A percentile compares a stretch with the other conserved stretches of the same genome.
phyloP scores from a whole-genome alignment of 2,113 vertebrate species.

The Eulacestoma nigropectus region DNA sequence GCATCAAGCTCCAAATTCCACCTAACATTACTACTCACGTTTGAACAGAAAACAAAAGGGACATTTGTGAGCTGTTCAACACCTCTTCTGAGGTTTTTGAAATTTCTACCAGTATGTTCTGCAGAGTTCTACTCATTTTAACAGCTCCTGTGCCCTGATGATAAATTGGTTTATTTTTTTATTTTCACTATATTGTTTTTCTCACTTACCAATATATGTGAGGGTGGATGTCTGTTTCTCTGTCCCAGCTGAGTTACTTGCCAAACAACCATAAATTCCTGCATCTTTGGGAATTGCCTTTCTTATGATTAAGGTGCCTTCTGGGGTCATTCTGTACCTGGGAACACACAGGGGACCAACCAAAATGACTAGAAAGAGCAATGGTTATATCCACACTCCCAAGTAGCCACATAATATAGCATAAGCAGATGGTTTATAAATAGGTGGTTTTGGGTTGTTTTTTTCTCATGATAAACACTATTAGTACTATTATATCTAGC shows the following conservation, averaged over 20 bases:
- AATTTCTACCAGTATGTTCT: neutral
- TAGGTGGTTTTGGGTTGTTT: rapidly evolving
- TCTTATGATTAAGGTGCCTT: slow-evolving; percentile 85
- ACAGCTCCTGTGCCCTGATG: neutral
- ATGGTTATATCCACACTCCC: neutral
- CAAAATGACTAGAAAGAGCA: neutral
- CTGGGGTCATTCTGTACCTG: slow-evolving; percentile 83
- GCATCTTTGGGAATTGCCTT: slow-evolving; percentile 78
- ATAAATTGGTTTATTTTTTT: neutral
- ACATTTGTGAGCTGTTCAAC: neutral
- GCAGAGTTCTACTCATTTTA: neutral
- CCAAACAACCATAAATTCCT: slow-evolving; percentile 88
- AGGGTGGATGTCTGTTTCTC: slow-evolving; percentile 79
- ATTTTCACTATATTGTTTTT: neutral
- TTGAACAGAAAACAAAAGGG: neutral
- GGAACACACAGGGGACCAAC: neutral
- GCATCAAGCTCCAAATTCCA: neutral
- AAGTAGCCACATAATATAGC: neutral
- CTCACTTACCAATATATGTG: slow-evolving; percentile 80
- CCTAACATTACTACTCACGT: neutral
- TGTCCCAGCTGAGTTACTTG: slow-evolving; percentile 88
- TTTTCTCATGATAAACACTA: neutral
- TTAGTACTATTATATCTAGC: neutral
- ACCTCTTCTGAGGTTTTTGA: neutral
- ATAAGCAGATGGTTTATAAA: neutral